Base-by-base conservation (phyloP, 2,888 invertebrate species). In the Eilema caniola region DNA sequence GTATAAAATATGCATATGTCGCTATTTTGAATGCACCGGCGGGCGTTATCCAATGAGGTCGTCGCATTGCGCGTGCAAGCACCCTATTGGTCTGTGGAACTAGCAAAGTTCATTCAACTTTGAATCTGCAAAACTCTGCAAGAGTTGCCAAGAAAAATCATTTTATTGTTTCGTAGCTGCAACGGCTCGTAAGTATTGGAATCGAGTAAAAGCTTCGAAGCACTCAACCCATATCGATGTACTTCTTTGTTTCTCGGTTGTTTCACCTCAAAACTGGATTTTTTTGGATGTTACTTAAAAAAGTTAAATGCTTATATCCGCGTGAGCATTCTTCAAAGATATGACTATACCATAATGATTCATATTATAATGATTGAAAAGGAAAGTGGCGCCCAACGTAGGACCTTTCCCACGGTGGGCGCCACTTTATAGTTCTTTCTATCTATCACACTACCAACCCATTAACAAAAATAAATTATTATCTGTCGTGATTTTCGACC, bases 31-130 rank as follows among this genome's bases (percentile, higher is more conserved):
- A 85, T 88, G 86, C 86, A 86, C 78, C 74, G 66, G 33, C 31
- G 56, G 33, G 57, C 33, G 23, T 76, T 83, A 77, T 78, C 88
- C 91, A 92, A 91, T 87, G 89, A 85, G 93, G 92, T 88, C 93
- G 90, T 87, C 94, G 93, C 93, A 94, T 85, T 94, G 93, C 93
- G 93, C 92, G 93, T 88, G 76, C 84, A 76, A 79, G 79, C 76
- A 69, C 82, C 80, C 83, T 76, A 87, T 88, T 89, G 88, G 88
- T 83, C 80, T 82, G 76, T 78, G 82, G 83, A 81, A 82, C 80
- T 70, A 80, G 80, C 84, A 14, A 59, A 81, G 92, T 90, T 91
- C 92, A 82, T 92, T 92, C 89, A 92, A 90, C 92, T 89, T 86
- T 82, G 83, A 89, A 89, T 88, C 86, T 87, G 86, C 88, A 89